These are phyloP conservation scores for Rhinolophus ferrumequinum DNA, from an alignment of 2,113 vertebrate species.

Conservation along the genomic window DNA sequence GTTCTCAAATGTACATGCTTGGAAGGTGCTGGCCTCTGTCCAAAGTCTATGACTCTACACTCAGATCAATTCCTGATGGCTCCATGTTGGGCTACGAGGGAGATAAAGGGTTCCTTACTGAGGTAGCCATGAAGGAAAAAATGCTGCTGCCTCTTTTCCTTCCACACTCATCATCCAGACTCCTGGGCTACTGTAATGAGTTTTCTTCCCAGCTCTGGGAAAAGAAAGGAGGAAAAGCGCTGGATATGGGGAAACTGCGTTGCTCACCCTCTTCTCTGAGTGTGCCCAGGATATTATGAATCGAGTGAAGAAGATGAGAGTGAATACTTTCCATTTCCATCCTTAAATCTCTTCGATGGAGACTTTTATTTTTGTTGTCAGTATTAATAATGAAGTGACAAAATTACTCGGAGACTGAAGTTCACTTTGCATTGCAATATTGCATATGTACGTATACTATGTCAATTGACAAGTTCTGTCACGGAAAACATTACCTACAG, in stretches of 20 bases:
- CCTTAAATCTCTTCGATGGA: background rate
- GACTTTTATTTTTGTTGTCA: constrained; percentile 4
- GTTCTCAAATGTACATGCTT: background rate
- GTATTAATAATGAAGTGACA: background rate
- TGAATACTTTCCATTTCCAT: background rate
- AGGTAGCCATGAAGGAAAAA: background rate
- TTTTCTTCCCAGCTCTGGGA: background rate
- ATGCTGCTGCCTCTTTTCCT: background rate
- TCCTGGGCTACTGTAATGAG: background rate
- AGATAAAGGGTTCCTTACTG: background rate
- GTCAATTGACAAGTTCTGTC: background rate
- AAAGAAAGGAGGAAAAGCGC: background rate
- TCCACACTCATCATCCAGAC: background rate
- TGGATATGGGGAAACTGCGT: background rate
- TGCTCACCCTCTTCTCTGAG: background rate
- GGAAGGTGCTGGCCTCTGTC: background rate
- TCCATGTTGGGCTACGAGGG: background rate
- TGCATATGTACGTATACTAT: background rate
- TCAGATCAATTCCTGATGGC: background rate
- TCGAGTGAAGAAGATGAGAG: background rate
- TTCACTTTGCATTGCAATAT: background rate
- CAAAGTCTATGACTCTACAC: background rate
- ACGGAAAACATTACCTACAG: background rate
- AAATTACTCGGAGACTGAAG: background rate
- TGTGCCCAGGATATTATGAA: background rate